These are phyloP conservation scores for Chouioia cunea DNA, from an alignment of 2,888 invertebrate genomes.

Conservation along the genomic window DNA sequence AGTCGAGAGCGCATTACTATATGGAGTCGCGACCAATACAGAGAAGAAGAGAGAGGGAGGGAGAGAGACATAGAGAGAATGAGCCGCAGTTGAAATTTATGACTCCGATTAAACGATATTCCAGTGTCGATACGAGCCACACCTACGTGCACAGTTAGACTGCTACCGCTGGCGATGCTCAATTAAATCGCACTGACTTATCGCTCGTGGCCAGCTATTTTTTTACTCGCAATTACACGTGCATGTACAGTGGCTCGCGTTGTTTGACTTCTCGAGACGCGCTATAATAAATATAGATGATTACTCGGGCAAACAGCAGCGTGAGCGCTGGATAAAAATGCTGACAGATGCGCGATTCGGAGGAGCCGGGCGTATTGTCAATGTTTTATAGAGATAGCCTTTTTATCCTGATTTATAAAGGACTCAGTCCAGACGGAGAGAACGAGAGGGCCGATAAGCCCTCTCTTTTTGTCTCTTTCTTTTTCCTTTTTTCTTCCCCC, in stretches of 20 bases:
- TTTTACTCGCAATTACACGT: neutral
- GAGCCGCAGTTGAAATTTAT: conserved; percentile 46
- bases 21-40: conserved; percentile 32
- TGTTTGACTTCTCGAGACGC: neutral
- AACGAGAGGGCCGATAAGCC: conserved; percentile 41
- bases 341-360: conserved; percentile 17
- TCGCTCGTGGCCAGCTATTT: too few species aligned
- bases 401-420: conserved; percentile 43
- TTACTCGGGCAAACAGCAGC: neutral
- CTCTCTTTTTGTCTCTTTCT: conserved; percentile 17
- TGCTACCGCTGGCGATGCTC: neutral
- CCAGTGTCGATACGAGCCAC: too few species aligned
- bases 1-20: conserved; percentile 38
- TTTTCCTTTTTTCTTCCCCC: neutral
- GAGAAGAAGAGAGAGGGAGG: conserved; percentile 21
- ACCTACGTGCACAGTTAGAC: conserved; percentile 15
- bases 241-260: neutral
- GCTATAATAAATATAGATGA: neutral
- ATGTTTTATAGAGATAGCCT: conserved; percentile 15
- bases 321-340: neutral
- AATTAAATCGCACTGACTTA: too few species aligned
- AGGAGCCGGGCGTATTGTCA: conserved; percentile 13
- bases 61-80: conserved; percentile 28
- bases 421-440: conserved; percentile 7
- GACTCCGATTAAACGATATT: conserved; percentile 49